A percentile compares a stretch with the other conserved stretches of the same genome.
Conservation (phyloP, 2,888 invertebrate species). For the Leptopilina myrica region DNA sequence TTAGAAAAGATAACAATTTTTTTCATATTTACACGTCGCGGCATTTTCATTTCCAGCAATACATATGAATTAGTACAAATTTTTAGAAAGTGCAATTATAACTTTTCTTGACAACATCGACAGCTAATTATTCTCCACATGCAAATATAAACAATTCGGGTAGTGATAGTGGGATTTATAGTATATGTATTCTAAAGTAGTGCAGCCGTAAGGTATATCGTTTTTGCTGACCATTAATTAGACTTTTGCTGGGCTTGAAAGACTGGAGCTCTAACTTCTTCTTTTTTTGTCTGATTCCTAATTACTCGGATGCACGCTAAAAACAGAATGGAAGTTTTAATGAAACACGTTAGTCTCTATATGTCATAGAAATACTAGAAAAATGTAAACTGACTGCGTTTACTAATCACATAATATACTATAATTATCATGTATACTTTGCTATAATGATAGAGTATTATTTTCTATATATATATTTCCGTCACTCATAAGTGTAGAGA, state of each 20-base stretch:
- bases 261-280: slow-evolving; percentile 3
- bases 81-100: too few species aligned
- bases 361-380: slow-evolving; percentile 5
- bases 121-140: background rate
- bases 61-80: too few species aligned
- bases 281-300: slow-evolving; percentile 28
- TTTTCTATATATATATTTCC: background rate
- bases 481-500: too few species aligned
- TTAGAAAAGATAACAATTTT: too few species aligned
- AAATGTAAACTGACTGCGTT: background rate
- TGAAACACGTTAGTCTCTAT: slow-evolving; percentile 20
- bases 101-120: background rate
- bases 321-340: slow-evolving; percentile 12
- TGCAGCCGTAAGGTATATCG: slow-evolving; percentile 30
- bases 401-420: background rate
- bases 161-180: background rate
- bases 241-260: background rate
- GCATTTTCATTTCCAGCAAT: too few species aligned
- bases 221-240: slow-evolving; percentile 26
- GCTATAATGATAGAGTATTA: background rate
- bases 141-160: slow-evolving; percentile 15
- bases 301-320: slow-evolving; percentile 29
- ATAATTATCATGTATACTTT: background rate
- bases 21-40: too few species aligned
- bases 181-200: background rate